Evolutionary conservation across 2,797 vertebrate species (phyloP), one percentile per base, ranked within the genome.

Genomic region (Euthynnus affinis): DNA sequence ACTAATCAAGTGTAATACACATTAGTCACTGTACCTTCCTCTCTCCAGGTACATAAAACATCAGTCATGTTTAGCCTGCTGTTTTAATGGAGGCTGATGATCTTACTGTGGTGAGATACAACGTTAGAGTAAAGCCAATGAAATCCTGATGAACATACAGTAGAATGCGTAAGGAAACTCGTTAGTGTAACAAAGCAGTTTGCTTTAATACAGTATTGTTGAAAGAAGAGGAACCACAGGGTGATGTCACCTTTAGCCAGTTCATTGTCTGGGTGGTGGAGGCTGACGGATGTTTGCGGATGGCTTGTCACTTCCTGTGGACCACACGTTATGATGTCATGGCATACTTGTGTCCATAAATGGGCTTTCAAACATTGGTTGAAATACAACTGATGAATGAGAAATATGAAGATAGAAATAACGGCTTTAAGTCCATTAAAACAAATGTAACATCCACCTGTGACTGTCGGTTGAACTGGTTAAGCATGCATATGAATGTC

Each of bases 211-310:
- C n/a, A 6, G 8, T 42, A 23, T 29, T 63, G 56, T 60, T 71
- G 23, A 23, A 74, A 22, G 46, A 63, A 8, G 29, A 42, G 57
- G 20, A 44, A 49, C n/a, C 44, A 74, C 5, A 34, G 12, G 46
- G 55, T 79, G 80, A 81, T 59, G 59, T 81, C 77, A 74, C 12
- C 34, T 65, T 67, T 48, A 74, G 69, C 67, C 67, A 68, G n/a
- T 58, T 40, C 20, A 29, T 49, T 57, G 5, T 18, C 25, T 13
- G 15, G 64, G 12, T 12, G 60, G 56, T 22, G 74, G 20, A 52
- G 59, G 18, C 46, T 49, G 44, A 62, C 75, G 72, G 37, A 68
- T 70, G 70, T 84, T 75, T 66, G 68, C 64, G 32, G 9, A 70
- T 0, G 6, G 10, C 23, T 27, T 23, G 42, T 48, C 66, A 64